These are phyloP conservation scores for Tuberolachnus salignus DNA, from an alignment of 2,888 invertebrate genomes.

Conservation along the genomic window DNA sequence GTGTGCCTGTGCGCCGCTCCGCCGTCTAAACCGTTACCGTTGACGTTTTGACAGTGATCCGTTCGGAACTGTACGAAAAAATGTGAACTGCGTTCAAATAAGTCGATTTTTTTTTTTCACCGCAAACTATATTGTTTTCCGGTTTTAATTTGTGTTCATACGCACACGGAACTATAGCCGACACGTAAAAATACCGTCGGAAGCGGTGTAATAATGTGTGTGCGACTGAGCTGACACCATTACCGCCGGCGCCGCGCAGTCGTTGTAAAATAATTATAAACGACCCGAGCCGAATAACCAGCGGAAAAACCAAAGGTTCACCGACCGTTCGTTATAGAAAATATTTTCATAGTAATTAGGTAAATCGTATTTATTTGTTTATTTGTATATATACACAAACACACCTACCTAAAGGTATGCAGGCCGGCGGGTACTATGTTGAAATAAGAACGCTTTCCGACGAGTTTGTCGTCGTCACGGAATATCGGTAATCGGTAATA, in stretches of 20 bases:
- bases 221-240: constrained; percentile 17
- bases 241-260: not conserved
- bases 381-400: no score
- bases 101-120: no score
- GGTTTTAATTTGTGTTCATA: not conserved
- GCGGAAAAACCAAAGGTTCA: no score
- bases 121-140: not conserved
- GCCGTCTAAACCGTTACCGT: not conserved
- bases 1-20: not conserved
- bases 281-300: not conserved
- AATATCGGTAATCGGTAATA: no score
- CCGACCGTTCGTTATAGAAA: no score
- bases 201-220: constrained; percentile 22
- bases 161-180: not conserved
- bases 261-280: not conserved
- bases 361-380: no score
- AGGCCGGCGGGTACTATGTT: no score
- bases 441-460: no score
- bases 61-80: not conserved
- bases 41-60: not conserved
- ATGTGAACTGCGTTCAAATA: constrained; percentile 20
- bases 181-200: constrained; percentile 13
- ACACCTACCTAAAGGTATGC: no score
- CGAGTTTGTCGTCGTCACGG: no score
- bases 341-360: no score